Evolutionary conservation across 1,140 invertebrate genomes (phyloP).

Genomic region (Drosophila neocordata): DNA sequence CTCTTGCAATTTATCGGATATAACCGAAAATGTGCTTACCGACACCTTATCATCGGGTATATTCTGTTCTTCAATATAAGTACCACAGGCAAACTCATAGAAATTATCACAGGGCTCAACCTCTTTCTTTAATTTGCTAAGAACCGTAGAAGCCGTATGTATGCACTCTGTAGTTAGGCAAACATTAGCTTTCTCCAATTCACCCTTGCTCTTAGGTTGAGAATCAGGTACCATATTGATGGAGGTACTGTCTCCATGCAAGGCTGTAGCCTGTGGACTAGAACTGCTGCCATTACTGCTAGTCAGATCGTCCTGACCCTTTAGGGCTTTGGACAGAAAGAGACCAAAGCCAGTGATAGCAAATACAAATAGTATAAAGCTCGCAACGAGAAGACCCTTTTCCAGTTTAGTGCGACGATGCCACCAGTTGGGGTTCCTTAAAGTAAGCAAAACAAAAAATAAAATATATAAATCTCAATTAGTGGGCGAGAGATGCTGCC

Average conservation of each 20-base stretch:
- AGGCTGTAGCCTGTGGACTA: constrained; percentile 57
- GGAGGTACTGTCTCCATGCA: constrained; percentile 49
- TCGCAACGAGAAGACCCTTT: constrained; percentile 87
- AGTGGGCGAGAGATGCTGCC: constrained; percentile 12
- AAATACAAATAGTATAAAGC: constrained; percentile 86
- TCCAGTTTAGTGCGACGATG: constrained; percentile 90
- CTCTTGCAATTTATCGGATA: constrained; percentile 91
- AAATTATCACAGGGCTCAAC: constrained; percentile 96
- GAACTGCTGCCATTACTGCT: background rate
- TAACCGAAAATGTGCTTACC: constrained; percentile 91
- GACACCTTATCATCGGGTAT: constrained; percentile 92
- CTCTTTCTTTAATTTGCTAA: constrained; percentile 88
- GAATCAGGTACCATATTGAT: constrained; percentile 53
- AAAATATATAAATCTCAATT: constrained; percentile 38
- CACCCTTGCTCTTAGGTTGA: constrained; percentile 49
- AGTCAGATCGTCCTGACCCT: constrained; percentile 13
- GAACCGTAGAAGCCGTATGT: constrained; percentile 88
- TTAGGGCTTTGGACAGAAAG: constrained; percentile 84
- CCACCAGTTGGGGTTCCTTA: constrained; percentile 94
- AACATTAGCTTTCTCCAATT: constrained; percentile 70
- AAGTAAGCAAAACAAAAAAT: constrained; percentile 6
- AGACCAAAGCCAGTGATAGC: constrained; percentile 87
- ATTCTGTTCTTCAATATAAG: constrained; percentile 88
- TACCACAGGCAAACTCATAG: constrained; percentile 91
- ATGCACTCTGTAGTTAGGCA: constrained; percentile 87